These are phyloP conservation scores for Erpornis zantholeuca DNA, from an alignment of 2,113 vertebrate genomes.

Conservation along the genomic window DNA sequence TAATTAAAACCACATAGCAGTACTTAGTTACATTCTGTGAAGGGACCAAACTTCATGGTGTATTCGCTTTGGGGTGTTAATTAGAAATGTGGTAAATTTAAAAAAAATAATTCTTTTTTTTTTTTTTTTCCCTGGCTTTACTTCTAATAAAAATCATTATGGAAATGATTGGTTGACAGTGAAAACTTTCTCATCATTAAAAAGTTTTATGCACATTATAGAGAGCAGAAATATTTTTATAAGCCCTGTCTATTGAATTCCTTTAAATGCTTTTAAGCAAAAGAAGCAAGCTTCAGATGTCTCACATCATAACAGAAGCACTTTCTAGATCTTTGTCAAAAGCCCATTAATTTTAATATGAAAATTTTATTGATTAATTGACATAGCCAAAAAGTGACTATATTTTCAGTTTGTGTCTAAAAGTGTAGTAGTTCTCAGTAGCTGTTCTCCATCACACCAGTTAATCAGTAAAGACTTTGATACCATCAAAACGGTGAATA, in stretches of 20 bases:
- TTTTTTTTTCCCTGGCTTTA: background rate
- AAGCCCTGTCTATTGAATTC: background rate
- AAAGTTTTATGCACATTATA: rapidly evolving
- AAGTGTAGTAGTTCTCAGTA: background rate
- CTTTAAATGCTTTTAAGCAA: background rate
- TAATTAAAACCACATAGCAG: background rate
- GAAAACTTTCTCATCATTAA: background rate
- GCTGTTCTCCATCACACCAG: background rate
- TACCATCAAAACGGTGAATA: background rate
- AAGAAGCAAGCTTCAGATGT: background rate
- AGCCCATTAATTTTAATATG: background rate
- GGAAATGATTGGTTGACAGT: background rate
- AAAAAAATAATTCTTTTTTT: background rate
- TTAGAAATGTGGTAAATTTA: background rate
- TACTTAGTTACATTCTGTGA: background rate
- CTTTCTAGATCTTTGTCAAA: background rate
- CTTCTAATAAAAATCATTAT: background rate
- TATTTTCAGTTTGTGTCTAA: background rate
- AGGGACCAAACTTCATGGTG: background rate
- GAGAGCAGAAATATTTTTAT: background rate
- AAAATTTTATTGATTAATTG: background rate
- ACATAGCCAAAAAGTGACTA: background rate
- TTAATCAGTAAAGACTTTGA: background rate
- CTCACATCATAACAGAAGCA: background rate
- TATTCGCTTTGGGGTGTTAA: background rate